Evolutionary conservation across 2,888 invertebrate genomes (phyloP), one percentile per base, ranked within the genome.

Genomic region (Eledone cirrhosa): DNA sequence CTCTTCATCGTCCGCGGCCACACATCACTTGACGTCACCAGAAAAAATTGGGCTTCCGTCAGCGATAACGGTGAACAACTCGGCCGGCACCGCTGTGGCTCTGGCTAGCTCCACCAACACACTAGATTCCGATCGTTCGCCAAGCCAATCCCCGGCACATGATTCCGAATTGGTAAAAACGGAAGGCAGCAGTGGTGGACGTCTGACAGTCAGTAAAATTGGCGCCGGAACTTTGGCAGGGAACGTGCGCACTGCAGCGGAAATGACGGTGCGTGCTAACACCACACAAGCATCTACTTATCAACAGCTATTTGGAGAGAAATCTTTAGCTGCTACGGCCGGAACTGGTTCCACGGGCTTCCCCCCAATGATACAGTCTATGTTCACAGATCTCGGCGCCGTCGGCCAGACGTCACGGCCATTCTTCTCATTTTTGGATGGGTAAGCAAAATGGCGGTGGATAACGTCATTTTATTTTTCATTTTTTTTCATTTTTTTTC

Each of bases 321-420:
- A 69, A 69, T 69, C 69, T 11, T n/a, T 69, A 13, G 29, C 69
- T n/a, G 19, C 69, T 13, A 11, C 69, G 5, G n/a, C 69, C 14
- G 69, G 69, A 19, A 33, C 69, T 33, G 69, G 69, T 0, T 69
- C 69, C 11, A 11, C 47, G 79, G 77, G 65, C 69, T 85, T 31
- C 85, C 84, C 83, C 47, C 84, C 88, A 16, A 87, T 88, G 78
- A 86, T 87, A 3, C 88, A 88, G 79, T 86, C 87, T 3, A 81
- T 87, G 75, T 81, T 87, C 76, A 48, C 27, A 77, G 87, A 87
- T 13, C 81, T 85, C 5, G 85, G 82, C 79, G 86, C 86, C 74
- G 86, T 86, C 48, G 84, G 85, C 47, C 86, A 84, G 77, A 82
- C 82, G n/a, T 80, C 86, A 47, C 85, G 86, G 1, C 80, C 85